Base-by-base conservation (phyloP, 1,140 invertebrate species). In the Cotesia chilonis region DNA sequence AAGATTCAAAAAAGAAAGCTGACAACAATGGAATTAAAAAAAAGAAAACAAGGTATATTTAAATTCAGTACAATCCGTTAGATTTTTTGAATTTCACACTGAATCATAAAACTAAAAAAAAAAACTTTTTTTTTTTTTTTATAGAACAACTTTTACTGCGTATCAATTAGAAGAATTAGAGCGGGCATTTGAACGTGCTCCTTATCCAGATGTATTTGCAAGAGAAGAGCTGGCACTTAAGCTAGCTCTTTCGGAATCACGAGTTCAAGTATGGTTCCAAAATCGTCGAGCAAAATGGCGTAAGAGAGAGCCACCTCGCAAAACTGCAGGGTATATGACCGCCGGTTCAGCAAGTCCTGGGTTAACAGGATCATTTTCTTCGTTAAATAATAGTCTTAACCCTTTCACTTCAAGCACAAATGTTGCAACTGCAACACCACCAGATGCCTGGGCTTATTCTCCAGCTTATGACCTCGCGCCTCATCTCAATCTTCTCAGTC, bases 251-350 rank as follows among this genome's bases (percentile, higher is more conserved):
- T 96, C 94, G 75, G 96, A 98, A 87, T 97, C 96, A 9, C 89
- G 97, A 71, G 96, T 99, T 1, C 97, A 98, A 87, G 95, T 97
- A 59, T 94, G 94, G 94, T 95, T 95, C 79, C 94, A 99, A 88
- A 99, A 99, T 81, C 90, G 97, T 73, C 90, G 97, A 68, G 97
- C 97, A 5, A 99, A 99, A 84, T 99, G 98, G 97, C 90, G 98
- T 14, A 99, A 99, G 85, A 92, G 96, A 4, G 98, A 99, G 86
- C 98, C 98, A 10, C 97, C 97, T 0, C 92, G 98, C 72, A 97
- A 97, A 85, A 95, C 93, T 0, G 93, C 94, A 3, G 94, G 94
- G 80, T 91, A 93, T 65, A 89, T 89, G 79, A 87, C 88, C 4
- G 82, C 88, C 4, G 91, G 91, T 72, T 90, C 89, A 38, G 91